Conservation (phyloP, 64 coral and sea anemone genomes). For the Pocillopora damicornis region DNA sequence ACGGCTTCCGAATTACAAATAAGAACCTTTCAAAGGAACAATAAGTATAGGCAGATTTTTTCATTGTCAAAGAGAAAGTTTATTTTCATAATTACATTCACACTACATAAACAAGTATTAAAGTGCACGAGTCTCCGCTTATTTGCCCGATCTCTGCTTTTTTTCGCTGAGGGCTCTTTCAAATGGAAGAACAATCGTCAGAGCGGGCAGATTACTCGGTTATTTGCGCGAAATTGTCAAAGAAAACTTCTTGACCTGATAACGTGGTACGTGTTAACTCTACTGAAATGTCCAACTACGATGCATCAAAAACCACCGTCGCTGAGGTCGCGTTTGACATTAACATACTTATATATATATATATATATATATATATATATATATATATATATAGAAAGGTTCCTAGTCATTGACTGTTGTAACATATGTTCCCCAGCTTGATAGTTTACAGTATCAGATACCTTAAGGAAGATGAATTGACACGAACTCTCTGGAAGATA, state of each 20-base stretch:
- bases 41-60: background rate
- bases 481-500: background rate
- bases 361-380: background rate
- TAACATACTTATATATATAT: background rate
- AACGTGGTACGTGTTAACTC: no score
- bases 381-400: background rate
- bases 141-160: no score
- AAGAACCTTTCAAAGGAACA: background rate
- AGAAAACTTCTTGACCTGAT: no score
- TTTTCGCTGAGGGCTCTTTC: no score
- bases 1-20: background rate
- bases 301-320: no score
- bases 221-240: no score
- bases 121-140: background rate
- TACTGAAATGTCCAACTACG: no score
- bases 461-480: background rate
- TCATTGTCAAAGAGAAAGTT: background rate
- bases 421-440: slow-evolving; percentile 1
- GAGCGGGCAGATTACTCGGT: no score
- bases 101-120: background rate
- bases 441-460: background rate
- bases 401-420: background rate
- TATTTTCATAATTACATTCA: background rate
- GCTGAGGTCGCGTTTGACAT: no score
- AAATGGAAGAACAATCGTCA: no score